Conservation (phyloP, 2,888 invertebrate species). For the Pheosia tremula region DNA sequence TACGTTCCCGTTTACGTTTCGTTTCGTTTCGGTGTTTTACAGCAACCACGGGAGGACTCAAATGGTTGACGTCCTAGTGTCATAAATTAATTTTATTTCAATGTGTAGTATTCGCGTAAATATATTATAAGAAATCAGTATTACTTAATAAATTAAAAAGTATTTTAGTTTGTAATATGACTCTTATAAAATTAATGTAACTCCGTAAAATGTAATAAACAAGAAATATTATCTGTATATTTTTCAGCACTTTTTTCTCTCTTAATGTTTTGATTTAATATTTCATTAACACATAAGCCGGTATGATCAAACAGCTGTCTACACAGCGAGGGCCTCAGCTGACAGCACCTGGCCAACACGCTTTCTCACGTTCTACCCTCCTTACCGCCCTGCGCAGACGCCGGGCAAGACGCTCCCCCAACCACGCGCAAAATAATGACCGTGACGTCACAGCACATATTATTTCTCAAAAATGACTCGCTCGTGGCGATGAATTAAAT, state of each 20-base stretch:
- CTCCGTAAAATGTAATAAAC: no score
- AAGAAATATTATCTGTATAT: neutral
- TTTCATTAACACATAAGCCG: constrained; percentile 22
- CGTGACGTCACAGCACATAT: constrained; percentile 56
- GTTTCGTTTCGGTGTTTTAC: no score
- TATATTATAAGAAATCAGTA: no score
- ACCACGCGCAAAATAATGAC: constrained; percentile 38
- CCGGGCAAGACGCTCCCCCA: constrained; percentile 47
- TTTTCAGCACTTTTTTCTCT: neutral
- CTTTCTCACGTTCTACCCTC: constrained; percentile 77
- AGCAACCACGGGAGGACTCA: no score
- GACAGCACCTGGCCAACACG: constrained; percentile 74
- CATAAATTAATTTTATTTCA: no score
- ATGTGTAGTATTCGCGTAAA: no score
- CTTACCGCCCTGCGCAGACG: constrained; percentile 44
- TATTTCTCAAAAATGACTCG: constrained; percentile 48
- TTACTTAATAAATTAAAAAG: no score
- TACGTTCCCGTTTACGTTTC: no score
- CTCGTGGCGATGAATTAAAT: constrained; percentile 60
- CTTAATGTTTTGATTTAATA: constrained; percentile 16
- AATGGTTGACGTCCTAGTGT: no score
- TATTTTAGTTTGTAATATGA: no score
- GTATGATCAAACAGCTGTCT: constrained; percentile 59
- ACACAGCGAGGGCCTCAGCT: constrained; percentile 51
- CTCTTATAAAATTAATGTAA: no score